A percentile compares a stretch with the other conserved stretches of the same genome.
phyloP scores from a whole-genome alignment of 2,888 invertebrate genomes.

The Pollenia amentaria region DNA sequence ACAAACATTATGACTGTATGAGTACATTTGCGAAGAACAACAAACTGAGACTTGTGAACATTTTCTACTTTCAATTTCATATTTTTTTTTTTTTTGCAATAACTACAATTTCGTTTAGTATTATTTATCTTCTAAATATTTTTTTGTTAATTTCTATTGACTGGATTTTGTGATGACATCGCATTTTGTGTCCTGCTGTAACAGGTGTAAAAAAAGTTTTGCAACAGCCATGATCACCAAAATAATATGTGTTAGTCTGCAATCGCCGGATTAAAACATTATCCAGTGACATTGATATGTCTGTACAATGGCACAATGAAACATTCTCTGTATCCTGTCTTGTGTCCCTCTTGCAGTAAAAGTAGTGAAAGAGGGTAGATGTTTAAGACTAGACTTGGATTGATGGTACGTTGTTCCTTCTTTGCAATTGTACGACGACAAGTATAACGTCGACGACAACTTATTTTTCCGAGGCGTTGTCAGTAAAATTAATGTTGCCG shows the following conservation, averaged over 20 bases:
- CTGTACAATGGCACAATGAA: conserved; percentile 15
- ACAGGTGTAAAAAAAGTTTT: conserved; percentile 59
- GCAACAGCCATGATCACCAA: conserved; percentile 47
- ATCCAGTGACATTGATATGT: background rate
- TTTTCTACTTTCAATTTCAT: conserved; percentile 7
- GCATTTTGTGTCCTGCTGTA: conserved; percentile 26
- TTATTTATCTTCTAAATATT: too few species aligned
- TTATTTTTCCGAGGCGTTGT: background rate
- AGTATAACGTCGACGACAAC: background rate
- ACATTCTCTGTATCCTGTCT: background rate
- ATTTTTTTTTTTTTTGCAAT: background rate
- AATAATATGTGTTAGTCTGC: background rate
- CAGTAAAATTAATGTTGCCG: conserved; percentile 20
- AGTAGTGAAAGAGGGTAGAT: background rate
- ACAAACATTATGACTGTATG: background rate
- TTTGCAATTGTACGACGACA: conserved; percentile 7
- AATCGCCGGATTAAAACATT: conserved; percentile 27
- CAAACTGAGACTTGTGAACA: background rate
- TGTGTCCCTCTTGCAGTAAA: background rate
- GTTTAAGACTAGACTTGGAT: conserved; percentile 46
- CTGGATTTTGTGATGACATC: conserved; percentile 23
- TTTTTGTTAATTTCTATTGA: background rate
- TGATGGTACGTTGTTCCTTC: background rate
- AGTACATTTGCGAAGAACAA: conserved; percentile 11
- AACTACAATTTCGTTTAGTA: background rate